A percentile compares a stretch with the other conserved stretches of the same genome.
These are phyloP conservation scores for Sciurus niger DNA, from an alignment of 2,113 vertebrate genomes.

Conservation along the genomic window DNA sequence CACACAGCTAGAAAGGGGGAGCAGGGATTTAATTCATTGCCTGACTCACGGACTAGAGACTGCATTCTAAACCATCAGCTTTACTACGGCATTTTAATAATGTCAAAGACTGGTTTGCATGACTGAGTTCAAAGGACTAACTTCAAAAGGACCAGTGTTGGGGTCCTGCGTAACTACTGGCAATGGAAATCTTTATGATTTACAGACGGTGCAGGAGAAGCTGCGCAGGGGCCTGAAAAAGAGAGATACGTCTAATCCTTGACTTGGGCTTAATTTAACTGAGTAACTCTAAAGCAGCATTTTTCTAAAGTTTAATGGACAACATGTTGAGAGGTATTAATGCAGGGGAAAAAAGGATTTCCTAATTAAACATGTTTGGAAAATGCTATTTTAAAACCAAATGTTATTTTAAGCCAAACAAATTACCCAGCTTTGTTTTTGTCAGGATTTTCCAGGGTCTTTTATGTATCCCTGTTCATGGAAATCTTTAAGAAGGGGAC, in stretches of 20 bases:
- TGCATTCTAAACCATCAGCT: neutral
- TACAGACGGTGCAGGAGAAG: neutral
- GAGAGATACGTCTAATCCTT: neutral
- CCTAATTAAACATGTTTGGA: slow-evolving; percentile 60
- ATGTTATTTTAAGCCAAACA: slow-evolving; percentile 71
- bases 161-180: neutral
- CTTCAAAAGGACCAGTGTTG: slow-evolving; percentile 26
- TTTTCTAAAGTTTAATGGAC: slow-evolving; percentile 30
- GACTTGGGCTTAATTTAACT: slow-evolving; percentile 24
- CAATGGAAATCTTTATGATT: slow-evolving; percentile 43
- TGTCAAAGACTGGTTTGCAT: neutral
- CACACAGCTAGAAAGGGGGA: neutral
- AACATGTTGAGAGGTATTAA: slow-evolving; percentile 65
- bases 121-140: slow-evolving; percentile 56
- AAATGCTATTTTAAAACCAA: slow-evolving; percentile 70
- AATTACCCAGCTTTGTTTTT: slow-evolving; percentile 54
- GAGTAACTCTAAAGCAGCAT: neutral
- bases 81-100: neutral
- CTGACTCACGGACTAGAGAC: neutral
- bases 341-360: neutral
- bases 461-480: slow-evolving; percentile 43
- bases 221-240: neutral
- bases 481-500: slow-evolving; percentile 19
- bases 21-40: neutral
- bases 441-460: slow-evolving; percentile 63